These are phyloP conservation scores for Formica aserva DNA, from an alignment of 2,888 invertebrate species.

Conservation along the genomic window DNA sequence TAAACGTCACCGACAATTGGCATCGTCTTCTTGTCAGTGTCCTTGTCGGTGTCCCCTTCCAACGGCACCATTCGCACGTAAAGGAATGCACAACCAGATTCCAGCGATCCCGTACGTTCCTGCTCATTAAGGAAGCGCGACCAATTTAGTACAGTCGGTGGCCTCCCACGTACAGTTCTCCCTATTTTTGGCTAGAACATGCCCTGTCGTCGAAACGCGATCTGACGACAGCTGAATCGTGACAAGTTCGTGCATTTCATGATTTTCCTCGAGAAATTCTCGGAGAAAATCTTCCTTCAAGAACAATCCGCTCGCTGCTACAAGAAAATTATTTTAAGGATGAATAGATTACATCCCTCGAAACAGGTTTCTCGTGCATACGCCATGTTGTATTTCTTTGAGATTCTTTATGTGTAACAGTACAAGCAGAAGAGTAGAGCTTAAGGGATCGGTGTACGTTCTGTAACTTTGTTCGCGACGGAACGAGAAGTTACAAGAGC, in stretches of 20 bases:
- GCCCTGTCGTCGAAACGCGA: constrained; percentile 23
- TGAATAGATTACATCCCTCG: constrained; percentile 43
- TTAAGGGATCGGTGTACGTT: constrained; percentile 42
- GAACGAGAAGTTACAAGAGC: constrained; percentile 44
- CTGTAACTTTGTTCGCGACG: constrained; percentile 41
- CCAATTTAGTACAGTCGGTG: constrained; percentile 66
- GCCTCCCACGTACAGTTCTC: not conserved
- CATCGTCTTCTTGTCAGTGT: constrained; percentile 68
- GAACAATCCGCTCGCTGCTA: constrained; percentile 22
- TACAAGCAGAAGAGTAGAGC: not conserved
- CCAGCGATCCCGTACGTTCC: constrained; percentile 41
- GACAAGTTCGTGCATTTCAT: constrained; percentile 16
- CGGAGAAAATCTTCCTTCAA: not conserved
- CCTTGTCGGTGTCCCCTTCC: constrained; percentile 16
- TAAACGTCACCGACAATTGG: constrained; percentile 71
- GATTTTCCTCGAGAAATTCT: not conserved
- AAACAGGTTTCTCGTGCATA: not conserved
- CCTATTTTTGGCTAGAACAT: constrained; percentile 50
- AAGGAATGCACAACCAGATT: constrained; percentile 46
- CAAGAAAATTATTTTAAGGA: constrained; percentile 62
- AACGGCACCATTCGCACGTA: constrained; percentile 3
- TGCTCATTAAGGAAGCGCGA: constrained; percentile 71
- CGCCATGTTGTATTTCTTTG: constrained; percentile 9
- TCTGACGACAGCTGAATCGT: constrained; percentile 48
- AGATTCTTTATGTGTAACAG: not conserved